Evolutionary conservation across 2,113 vertebrate species (phyloP).

Genomic region (Maccullochella peelii): DNA sequence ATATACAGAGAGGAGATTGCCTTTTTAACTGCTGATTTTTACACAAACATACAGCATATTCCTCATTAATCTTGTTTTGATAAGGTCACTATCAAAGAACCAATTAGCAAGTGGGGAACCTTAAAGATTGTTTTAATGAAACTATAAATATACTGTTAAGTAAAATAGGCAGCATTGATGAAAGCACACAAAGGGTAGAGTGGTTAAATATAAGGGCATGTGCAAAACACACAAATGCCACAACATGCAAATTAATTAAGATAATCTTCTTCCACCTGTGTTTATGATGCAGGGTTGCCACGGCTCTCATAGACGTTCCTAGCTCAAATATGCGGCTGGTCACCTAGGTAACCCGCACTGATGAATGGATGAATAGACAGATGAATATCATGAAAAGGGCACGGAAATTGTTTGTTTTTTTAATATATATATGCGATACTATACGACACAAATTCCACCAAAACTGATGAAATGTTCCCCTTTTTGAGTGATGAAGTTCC

Average conservation of each 20-base stretch:
- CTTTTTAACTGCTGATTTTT: conserved; percentile 1
- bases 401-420: too few species aligned
- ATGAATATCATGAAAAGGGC: too few species aligned
- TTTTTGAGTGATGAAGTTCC: too few species aligned
- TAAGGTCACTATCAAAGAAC: conserved; percentile 13
- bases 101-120: conserved; percentile 19
- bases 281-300: background rate
- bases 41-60: conserved; percentile 7
- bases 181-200: background rate
- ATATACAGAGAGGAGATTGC: background rate
- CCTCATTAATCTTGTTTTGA: conserved; percentile 17
- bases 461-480: too few species aligned
- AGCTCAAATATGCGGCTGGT: too few species aligned
- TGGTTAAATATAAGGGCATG: background rate
- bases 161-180: background rate
- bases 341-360: too few species aligned
- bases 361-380: too few species aligned
- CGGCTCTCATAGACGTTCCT: too few species aligned
- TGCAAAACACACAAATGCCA: background rate
- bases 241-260: background rate
- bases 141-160: background rate
- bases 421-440: too few species aligned
- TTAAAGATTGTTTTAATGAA: conserved; percentile 11
- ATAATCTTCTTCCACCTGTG: background rate
- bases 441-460: too few species aligned